A percentile compares a stretch with the other conserved stretches of the same genome.
These are phyloP conservation scores for Cettia cetti DNA, from an alignment of 2,113 vertebrate genomes.

Conservation along the genomic window DNA sequence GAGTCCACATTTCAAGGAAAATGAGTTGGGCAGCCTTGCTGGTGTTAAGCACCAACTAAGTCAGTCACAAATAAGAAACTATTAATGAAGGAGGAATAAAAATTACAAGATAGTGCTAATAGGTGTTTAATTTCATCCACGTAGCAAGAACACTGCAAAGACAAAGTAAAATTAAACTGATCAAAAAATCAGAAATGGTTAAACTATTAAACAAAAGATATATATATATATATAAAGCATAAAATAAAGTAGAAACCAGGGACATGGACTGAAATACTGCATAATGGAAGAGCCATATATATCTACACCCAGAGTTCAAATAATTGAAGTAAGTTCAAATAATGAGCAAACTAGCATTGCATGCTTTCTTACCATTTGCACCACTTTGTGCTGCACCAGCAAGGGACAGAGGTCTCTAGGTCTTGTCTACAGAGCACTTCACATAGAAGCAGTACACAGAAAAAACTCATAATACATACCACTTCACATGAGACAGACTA, in stretches of 20 bases:
- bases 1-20: background rate
- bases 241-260: background rate
- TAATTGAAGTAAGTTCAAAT: background rate
- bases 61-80: background rate
- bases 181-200: accelerated
- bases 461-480: background rate
- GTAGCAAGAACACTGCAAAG: background rate
- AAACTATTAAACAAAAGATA: background rate
- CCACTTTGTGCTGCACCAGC: background rate
- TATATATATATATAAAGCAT: background rate
- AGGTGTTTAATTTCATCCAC: background rate
- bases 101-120: background rate
- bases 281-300: background rate
- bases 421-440: background rate
- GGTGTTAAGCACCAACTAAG: background rate
- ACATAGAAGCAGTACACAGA: background rate
- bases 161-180: background rate
- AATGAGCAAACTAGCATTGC: background rate
- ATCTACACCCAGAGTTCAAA: background rate
- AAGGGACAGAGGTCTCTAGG: background rate
- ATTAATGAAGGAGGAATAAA: background rate
- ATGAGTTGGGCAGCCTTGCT: background rate
- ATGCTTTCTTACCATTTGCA: background rate
- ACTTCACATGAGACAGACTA: background rate
- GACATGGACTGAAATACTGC: background rate